Evolutionary conservation across 2,888 invertebrate species (phyloP).

Genomic region (Cataglyphis rosenhaueri): DNA sequence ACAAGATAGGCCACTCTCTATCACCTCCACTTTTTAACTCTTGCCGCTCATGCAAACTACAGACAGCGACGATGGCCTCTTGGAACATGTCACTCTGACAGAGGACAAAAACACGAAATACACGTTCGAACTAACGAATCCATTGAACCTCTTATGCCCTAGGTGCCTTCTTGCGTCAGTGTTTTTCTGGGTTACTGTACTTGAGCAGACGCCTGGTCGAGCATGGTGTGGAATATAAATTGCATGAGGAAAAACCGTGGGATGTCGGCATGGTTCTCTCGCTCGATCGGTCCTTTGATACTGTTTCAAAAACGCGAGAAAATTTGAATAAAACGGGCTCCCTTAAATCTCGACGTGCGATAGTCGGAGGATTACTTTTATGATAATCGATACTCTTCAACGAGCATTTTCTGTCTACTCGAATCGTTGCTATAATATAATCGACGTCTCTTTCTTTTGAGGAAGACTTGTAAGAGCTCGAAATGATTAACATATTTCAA

Average conservation of each 20-base stretch:
- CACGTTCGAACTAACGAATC: conserved; percentile 69
- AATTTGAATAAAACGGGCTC: conserved; percentile 43
- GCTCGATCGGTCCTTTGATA: conserved; percentile 2
- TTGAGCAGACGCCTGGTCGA: conserved; percentile 35
- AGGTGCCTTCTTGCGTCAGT: conserved; percentile 44
- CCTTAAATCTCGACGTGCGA: conserved; percentile 30
- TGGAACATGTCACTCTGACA: conserved; percentile 75
- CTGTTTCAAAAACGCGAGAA: conserved; percentile 37
- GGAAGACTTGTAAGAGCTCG: not conserved
- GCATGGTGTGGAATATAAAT: conserved; percentile 50
- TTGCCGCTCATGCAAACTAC: conserved; percentile 68
- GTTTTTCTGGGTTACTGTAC: conserved; percentile 53
- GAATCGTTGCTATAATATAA: conserved; percentile 21
- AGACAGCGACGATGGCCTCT: conserved; percentile 63
- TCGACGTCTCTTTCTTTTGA: not conserved
- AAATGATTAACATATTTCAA: conserved; percentile 40
- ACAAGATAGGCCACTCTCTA: conserved; percentile 48
- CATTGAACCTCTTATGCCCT: conserved; percentile 60
- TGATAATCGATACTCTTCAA: conserved; percentile 40
- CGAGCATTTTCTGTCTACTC: not conserved
- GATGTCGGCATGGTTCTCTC: conserved; percentile 6
- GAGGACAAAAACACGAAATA: conserved; percentile 66
- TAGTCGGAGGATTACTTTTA: conserved; percentile 30
- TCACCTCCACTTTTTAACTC: conserved; percentile 64
- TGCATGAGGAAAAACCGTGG: conserved; percentile 44